A percentile compares a stretch with the other conserved stretches of the same genome.
Conservation (phyloP, 2,797 vertebrate species). For the Capromys pilorides region DNA sequence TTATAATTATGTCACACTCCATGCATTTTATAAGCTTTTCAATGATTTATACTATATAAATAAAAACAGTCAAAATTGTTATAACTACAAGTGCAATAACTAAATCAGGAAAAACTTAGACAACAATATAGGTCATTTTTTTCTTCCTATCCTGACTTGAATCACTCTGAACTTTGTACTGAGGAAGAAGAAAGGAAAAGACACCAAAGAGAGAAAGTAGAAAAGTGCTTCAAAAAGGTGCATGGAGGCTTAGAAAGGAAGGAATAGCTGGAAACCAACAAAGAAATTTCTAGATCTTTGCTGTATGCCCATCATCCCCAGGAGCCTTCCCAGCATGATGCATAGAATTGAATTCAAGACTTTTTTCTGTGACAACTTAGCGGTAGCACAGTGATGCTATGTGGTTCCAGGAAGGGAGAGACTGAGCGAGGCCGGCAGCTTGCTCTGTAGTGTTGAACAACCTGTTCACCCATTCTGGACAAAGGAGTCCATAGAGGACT, state of each 20-base stretch:
- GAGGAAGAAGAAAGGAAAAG: neutral
- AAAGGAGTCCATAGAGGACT: neutral
- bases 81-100: neutral
- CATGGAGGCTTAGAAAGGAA: neutral
- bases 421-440: rapidly evolving
- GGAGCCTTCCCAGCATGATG: neutral
- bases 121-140: neutral
- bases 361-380: neutral
- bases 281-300: neutral
- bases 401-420: too few relatives aligned
- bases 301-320: neutral
- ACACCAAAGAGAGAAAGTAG: neutral
- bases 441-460: rapidly evolving
- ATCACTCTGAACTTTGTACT: neutral
- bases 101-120: conserved; percentile 1
- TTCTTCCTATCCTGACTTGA: neutral
- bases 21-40: neutral
- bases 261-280: too few relatives aligned
- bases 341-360: neutral
- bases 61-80: neutral
- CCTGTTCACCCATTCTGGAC: neutral
- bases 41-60: neutral
- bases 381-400: neutral
- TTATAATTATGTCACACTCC: neutral
- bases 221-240: neutral